A percentile compares a stretch with the other conserved stretches of the same genome.
These are phyloP conservation scores for Orchestes rusci DNA, from an alignment of 2,888 invertebrate genomes.

Conservation along the genomic window DNA sequence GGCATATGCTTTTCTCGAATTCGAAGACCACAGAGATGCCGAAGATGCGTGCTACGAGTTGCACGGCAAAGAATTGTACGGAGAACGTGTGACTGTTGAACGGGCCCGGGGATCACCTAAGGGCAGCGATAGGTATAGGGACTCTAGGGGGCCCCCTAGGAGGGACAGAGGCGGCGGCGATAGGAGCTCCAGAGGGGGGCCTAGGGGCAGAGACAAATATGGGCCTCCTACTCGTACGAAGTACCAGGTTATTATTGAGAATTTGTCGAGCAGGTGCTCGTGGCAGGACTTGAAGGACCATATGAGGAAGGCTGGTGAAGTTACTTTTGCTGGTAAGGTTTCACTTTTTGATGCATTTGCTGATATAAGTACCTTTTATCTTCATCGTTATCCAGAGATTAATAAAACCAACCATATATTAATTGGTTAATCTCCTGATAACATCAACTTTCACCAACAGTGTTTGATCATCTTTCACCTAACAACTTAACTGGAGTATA, in stretches of 20 bases:
- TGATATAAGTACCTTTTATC: too few relatives aligned
- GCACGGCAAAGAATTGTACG: conserved; percentile 92
- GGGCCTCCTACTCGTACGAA: conserved; percentile 97
- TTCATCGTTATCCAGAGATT: too few relatives aligned
- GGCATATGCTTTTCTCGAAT: conserved; percentile 98
- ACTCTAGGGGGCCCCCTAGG: conserved; percentile 46
- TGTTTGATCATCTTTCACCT: too few relatives aligned
- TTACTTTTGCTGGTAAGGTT: conserved; percentile 97
- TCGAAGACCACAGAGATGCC: conserved; percentile 94
- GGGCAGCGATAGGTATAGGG: conserved; percentile 67
- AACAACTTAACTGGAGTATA: too few relatives aligned
- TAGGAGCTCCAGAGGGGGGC: conserved; percentile 43
- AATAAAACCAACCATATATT: too few relatives aligned
- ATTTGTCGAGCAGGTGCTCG: conserved; percentile 95
- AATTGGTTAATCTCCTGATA: too few relatives aligned
- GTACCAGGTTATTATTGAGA: conserved; percentile 93
- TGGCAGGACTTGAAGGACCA: conserved; percentile 99
- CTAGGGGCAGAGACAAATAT: conserved; percentile 69
- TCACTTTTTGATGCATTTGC: too few relatives aligned
- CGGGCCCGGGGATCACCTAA: conserved; percentile 68
- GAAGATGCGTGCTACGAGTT: conserved; percentile 98
- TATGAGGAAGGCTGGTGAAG: conserved; percentile 96
- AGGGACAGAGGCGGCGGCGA: conserved; percentile 19
- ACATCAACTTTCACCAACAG: too few relatives aligned
- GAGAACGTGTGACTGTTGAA: conserved; percentile 87